phyloP scores from a whole-genome alignment of 2,113 vertebrate species.

The Spizaetus ornatus region DNA sequence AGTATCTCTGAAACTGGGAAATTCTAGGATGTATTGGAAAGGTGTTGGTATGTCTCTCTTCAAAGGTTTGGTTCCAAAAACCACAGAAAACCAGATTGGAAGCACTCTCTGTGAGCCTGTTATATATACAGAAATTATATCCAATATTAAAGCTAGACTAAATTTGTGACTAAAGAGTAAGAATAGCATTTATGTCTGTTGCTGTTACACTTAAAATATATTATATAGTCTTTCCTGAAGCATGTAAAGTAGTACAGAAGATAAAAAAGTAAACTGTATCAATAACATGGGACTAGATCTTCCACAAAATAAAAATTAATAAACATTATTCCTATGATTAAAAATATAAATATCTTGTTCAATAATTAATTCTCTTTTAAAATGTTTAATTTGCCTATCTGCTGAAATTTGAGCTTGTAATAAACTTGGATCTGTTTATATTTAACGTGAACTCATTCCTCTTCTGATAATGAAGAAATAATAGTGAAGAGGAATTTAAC shows the following conservation, averaged over 20 bases:
- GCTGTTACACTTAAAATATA: too few relatives aligned
- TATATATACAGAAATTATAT: too few relatives aligned
- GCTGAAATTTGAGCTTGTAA: background rate
- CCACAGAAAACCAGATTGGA: too few relatives aligned
- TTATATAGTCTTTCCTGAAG: background rate
- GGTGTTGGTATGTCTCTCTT: too few relatives aligned
- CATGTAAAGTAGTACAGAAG: background rate
- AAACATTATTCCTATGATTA: background rate
- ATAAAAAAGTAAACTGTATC: background rate
- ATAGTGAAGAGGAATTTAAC: background rate
- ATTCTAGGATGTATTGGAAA: too few relatives aligned
- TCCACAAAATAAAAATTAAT: background rate
- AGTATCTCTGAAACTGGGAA: too few relatives aligned
- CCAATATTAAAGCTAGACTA: too few relatives aligned
- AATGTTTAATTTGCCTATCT: background rate
- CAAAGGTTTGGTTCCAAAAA: too few relatives aligned
- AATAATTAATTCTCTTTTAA: background rate
- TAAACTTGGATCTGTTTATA: background rate
- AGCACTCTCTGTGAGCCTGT: too few relatives aligned
- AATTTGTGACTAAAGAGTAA: too few relatives aligned
- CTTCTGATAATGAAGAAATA: background rate
- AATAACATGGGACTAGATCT: background rate
- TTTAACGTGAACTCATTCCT: background rate
- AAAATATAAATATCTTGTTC: background rate
- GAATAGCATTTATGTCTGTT: too few relatives aligned